Evolutionary conservation across 2,797 vertebrate genomes (phyloP), one percentile per base, ranked within the genome.

Genomic region (Anas acuta): DNA sequence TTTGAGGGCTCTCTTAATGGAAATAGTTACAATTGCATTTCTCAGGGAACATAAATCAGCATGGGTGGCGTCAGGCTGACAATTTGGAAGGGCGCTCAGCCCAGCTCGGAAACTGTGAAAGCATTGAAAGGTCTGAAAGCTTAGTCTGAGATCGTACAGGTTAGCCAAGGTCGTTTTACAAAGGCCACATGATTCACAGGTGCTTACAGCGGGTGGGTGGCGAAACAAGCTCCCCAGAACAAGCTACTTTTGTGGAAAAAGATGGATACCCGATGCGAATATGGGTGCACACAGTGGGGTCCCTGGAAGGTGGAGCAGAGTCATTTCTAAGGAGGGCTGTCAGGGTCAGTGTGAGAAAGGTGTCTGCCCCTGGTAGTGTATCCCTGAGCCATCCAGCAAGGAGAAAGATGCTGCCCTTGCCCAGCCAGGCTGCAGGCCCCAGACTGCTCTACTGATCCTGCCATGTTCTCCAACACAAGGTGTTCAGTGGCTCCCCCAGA

Each of bases 1-100:
- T 90, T 66, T 0, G 4, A 88, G 47, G 41, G 13, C 41, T 84
- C 37, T 76, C 32, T 25, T 84, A 72, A 56, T 69, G 77, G 85
- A 78, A 90, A 88, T 39, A 76, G 67, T 88, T 91, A 72, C 51
- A 73, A 70, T 14, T 57, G 58, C 76, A 47, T 88, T 91, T 90
- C 85, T 78, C 37, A 47, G 37, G 47, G 66, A 95, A 81, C 81
- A 86, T 82, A 81, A 92, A 90, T 86, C 77, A 86, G 30, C 19
- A 56, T 9, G 87, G n/a, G n/a, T 73, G 71, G 76, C 4, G 39
- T 69, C 66, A 91, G 60, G 35, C 66, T 81, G 62, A 33, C 1
- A 9, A 62, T 86, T 47, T 70, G 51, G 66, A 92, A 91, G 60
- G 66, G 80, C 0, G 0, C n/a, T 91, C 28, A 64, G 74, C 56